Evolutionary conservation across 2,797 vertebrate genomes (phyloP).

Genomic region (Lithobates pipiens): DNA sequence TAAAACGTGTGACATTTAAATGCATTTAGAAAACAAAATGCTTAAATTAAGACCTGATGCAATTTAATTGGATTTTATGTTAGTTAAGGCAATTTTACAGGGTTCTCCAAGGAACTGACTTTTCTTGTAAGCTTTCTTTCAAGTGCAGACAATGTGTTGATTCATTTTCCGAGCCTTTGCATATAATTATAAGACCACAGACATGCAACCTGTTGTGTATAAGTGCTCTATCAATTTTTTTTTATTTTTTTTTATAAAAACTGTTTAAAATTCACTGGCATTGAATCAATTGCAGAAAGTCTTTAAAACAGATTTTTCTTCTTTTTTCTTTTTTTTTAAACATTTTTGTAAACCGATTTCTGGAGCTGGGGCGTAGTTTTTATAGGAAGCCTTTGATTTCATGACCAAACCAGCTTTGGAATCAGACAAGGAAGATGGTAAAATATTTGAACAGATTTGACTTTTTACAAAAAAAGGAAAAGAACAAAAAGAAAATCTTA

Average conservation of each 20-base stretch:
- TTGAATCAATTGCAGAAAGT: slow-evolving; percentile 13
- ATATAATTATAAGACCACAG: slow-evolving; percentile 76
- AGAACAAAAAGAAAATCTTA: neutral
- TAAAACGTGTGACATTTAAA: neutral
- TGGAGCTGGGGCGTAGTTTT: slow-evolving; percentile 19
- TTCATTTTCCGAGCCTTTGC: slow-evolving; percentile 77
- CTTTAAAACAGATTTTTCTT: slow-evolving; percentile 21
- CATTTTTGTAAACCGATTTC: slow-evolving; percentile 33
- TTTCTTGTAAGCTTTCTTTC: slow-evolving; percentile 12
- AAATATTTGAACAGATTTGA: neutral
- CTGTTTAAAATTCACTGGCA: slow-evolving; percentile 19
- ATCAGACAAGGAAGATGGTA: neutral
- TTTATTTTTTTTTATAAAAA: slow-evolving; percentile 21
- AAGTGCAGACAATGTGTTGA: slow-evolving; percentile 54
- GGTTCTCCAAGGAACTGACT: neutral
- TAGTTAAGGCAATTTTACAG: slow-evolving; percentile 19
- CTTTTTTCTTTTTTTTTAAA: slow-evolving; percentile 36
- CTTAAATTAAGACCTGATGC: slow-evolving; percentile 31
- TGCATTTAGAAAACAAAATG: neutral
- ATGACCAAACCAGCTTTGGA: neutral
- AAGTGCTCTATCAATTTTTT: slow-evolving; percentile 44
- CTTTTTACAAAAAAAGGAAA: slow-evolving; percentile 11
- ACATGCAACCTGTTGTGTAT: slow-evolving; percentile 80
- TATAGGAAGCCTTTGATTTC: slow-evolving; percentile 37
- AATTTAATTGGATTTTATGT: slow-evolving; percentile 5